A percentile compares a stretch with the other conserved stretches of the same genome.
phyloP scores from a whole-genome alignment of 2,113 vertebrate species.

The Origma solitaria region DNA sequence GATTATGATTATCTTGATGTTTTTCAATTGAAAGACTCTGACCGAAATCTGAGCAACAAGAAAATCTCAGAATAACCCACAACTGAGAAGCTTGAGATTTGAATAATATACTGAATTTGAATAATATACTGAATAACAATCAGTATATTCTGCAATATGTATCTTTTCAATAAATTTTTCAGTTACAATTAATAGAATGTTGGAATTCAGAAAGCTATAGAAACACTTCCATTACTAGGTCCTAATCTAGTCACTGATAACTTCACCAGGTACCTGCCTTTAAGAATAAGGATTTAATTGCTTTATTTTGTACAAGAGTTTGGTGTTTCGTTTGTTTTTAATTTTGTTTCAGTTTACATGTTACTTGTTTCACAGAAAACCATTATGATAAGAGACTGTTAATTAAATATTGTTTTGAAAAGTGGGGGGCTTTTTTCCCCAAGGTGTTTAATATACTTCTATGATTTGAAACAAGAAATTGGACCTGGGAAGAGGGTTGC shows the following conservation, averaged over 20 bases:
- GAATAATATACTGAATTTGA: no score
- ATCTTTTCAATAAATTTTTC: not conserved
- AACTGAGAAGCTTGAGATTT: not conserved
- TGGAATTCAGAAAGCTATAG: not conserved
- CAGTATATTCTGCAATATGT: not conserved
- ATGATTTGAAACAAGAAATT: not conserved
- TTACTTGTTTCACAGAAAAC: not conserved
- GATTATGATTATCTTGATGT: not conserved
- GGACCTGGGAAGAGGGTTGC: fast-evolving
- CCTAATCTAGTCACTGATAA: not conserved
- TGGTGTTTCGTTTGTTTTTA: not conserved
- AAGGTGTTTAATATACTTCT: not conserved
- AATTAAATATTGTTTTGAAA: not conserved
- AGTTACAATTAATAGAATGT: not conserved
- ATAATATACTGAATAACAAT: no score
- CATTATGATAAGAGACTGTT: not conserved
- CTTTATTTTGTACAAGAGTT: not conserved
- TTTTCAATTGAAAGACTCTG: not conserved
- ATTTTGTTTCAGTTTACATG: not conserved
- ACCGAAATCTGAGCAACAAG: not conserved
- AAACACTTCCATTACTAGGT: not conserved
- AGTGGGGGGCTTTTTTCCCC: not conserved
- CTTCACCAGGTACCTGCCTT: not conserved
- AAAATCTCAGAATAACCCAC: not conserved
- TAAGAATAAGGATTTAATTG: not conserved